Percentiles rank a stretch among this genome's conserved stretches.
These are phyloP conservation scores for Onthophagus taurus DNA, from an alignment of 1,140 invertebrate genomes.

Conservation along the genomic window DNA sequence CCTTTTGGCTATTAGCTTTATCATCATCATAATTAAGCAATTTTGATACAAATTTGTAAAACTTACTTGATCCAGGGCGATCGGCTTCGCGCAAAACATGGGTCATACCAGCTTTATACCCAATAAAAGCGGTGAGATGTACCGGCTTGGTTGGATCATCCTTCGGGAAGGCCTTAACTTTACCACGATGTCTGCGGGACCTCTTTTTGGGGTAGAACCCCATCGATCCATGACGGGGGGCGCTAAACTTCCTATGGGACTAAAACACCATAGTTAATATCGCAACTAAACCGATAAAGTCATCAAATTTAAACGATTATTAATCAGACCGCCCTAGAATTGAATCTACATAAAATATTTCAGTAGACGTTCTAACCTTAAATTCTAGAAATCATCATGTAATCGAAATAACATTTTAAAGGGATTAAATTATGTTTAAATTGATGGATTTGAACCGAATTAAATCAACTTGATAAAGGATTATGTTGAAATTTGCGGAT, in stretches of 20 bases:
- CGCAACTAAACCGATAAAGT: slow-evolving; percentile 2
- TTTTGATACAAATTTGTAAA: slow-evolving; percentile 15
- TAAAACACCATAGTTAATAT: slow-evolving; percentile 48
- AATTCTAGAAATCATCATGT: slow-evolving; percentile 40
- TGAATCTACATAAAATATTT: slow-evolving; percentile 38
- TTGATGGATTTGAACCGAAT: no score
- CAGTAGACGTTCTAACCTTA: slow-evolving; percentile 40
- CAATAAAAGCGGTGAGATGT: slow-evolving; percentile 95
- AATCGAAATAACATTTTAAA: no score
- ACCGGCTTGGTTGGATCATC: slow-evolving; percentile 95
- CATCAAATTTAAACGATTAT: not conserved
- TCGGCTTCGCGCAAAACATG: slow-evolving; percentile 98
- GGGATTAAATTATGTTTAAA: no score
- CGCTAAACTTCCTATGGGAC: slow-evolving; percentile 99
- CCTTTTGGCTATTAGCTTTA: no score
- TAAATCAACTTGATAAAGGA: no score
- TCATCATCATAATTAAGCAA: no score
- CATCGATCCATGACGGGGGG: slow-evolving; percentile 98
- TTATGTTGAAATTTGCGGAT: no score
- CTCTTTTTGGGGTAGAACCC: slow-evolving; percentile 99
- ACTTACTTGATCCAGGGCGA: slow-evolving; percentile 96
- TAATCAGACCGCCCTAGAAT: slow-evolving; percentile 47
- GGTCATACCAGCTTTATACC: slow-evolving; percentile 99
- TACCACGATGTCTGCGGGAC: slow-evolving; percentile 89
- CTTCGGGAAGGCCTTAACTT: slow-evolving; percentile 99